These are phyloP conservation scores for Craniophora ligustri DNA, from an alignment of 2,888 invertebrate genomes.

Conservation along the genomic window DNA sequence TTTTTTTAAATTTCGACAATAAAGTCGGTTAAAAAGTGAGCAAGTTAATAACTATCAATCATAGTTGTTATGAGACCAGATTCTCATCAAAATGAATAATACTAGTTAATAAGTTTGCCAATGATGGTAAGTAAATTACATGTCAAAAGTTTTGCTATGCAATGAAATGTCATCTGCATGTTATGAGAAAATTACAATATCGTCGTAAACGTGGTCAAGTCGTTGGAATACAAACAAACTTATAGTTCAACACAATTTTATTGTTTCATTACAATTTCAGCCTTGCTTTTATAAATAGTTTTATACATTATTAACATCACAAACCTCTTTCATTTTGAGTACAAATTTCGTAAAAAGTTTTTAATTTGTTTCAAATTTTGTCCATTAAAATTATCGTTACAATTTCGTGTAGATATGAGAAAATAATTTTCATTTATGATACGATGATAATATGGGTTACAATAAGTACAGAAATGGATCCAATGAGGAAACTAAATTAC, in stretches of 20 bases:
- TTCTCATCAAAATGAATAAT: too few species aligned
- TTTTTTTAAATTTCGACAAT: too few species aligned
- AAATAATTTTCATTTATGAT: slow-evolving; percentile 72
- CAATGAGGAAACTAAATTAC: slow-evolving; percentile 56
- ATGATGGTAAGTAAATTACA: slow-evolving; percentile 3
- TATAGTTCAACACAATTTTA: slow-evolving; percentile 86
- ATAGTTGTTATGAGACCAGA: too few species aligned
- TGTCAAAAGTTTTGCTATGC: slow-evolving; percentile 9
- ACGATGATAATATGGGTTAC: slow-evolving; percentile 66
- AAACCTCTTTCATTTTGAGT: slow-evolving; percentile 75
- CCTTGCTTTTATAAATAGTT: slow-evolving; percentile 87
- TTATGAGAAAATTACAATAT: slow-evolving; percentile 2
- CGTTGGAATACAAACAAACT: slow-evolving; percentile 42
- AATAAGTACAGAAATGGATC: slow-evolving; percentile 65
- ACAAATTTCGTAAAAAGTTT: slow-evolving; percentile 85
- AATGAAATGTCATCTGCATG: not conserved
- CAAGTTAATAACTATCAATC: too few species aligned
- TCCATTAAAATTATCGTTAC: slow-evolving; percentile 57
- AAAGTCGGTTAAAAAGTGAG: too few species aligned
- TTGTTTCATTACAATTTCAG: slow-evolving; percentile 88
- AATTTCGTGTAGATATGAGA: slow-evolving; percentile 72
- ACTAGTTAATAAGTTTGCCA: too few species aligned
- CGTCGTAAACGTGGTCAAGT: not conserved
- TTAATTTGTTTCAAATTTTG: slow-evolving; percentile 59
- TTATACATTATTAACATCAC: slow-evolving; percentile 86